Evolutionary conservation across 2,797 vertebrate species (phyloP).

Genomic region (Siniperca obscura): DNA sequence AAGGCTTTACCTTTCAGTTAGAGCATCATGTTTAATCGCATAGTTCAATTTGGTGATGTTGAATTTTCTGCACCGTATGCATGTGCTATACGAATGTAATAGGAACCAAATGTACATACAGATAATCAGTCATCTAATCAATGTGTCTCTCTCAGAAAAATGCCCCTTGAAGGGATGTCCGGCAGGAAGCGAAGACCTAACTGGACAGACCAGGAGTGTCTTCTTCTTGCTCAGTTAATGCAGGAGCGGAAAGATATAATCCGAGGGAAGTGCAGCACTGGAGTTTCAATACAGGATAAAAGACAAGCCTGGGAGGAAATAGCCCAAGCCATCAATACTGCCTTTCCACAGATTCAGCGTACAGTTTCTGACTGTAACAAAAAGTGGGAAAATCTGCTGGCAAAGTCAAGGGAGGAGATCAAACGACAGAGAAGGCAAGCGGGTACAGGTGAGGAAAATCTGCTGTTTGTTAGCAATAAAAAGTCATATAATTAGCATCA

Average conservation of each 20-base stretch:
- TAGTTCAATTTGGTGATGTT: neutral
- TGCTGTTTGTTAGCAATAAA: neutral
- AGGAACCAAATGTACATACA: neutral
- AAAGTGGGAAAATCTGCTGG: constrained; percentile 77
- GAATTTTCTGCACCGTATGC: neutral
- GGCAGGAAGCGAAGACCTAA: constrained; percentile 71
- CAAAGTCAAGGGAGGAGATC: constrained; percentile 75
- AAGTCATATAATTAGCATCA: constrained; percentile 9
- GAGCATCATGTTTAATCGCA: neutral
- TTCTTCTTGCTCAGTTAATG: constrained; percentile 71
- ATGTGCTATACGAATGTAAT: neutral
- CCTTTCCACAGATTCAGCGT: constrained; percentile 69
- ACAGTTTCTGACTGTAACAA: constrained; percentile 75
- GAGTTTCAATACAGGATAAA: constrained; percentile 66
- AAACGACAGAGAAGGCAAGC: constrained; percentile 65
- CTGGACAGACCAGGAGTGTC: constrained; percentile 76
- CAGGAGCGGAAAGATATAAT: constrained; percentile 65
- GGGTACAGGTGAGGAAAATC: constrained; percentile 44
- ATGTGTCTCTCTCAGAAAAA: constrained; percentile 22
- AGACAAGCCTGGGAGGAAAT: constrained; percentile 75
- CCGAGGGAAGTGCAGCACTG: constrained; percentile 67
- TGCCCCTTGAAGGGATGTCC: constrained; percentile 61
- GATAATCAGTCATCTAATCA: neutral
- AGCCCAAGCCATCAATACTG: constrained; percentile 60
- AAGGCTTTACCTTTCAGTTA: constrained; percentile 1